Base-by-base conservation (phyloP, 2,113 vertebrate species). In the Origma solitaria region DNA sequence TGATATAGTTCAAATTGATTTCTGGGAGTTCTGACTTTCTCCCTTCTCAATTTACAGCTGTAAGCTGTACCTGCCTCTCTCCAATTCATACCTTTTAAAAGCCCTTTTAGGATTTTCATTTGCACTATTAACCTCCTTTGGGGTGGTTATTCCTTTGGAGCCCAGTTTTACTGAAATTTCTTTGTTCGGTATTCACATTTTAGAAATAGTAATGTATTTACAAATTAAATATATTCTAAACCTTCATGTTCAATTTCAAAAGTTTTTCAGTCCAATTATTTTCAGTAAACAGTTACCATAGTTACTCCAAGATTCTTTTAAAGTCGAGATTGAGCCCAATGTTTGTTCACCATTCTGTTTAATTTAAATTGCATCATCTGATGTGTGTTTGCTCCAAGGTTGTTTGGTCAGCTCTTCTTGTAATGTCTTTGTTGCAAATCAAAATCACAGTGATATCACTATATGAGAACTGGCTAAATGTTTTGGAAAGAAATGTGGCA, bases 261-360 rank as follows among this genome's bases (percentile, higher is more conserved):
- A 93, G 73, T 77, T 88, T 93, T 85, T 82, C 75, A 88, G 66
- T 49, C 45, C 62, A 53, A 50, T 90, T 90, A 86, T 90, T 90
- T 94, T 85, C 90, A 58, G 54, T 95, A 86, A 93, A 88, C 56
- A 73, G 82, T 92, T 93, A 73, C 92, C 88, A 92, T 90, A 94
- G 88, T 33, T 93, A 92, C 86, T 51, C 54, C 53, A 49, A 91
- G 17, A 65, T 80, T 80, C 69, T 70, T n/a, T 75, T 78, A 4
- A 84, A 90, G 58, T 84, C 22, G 31, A 82, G 85, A 77, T 22
- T 56, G 38, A 92, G 47, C 30, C 77, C 51, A 23, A 0, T 66
- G 73, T 78, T 77, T 89, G 50, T 66, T 94, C 70, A 42, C 44
- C 27, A 40, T 50, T 75, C 31, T 42, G 37, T 84, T 73, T 77